Evolutionary conservation across 1,140 invertebrate genomes (phyloP).

Genomic region (Meloidogyne exigua): DNA sequence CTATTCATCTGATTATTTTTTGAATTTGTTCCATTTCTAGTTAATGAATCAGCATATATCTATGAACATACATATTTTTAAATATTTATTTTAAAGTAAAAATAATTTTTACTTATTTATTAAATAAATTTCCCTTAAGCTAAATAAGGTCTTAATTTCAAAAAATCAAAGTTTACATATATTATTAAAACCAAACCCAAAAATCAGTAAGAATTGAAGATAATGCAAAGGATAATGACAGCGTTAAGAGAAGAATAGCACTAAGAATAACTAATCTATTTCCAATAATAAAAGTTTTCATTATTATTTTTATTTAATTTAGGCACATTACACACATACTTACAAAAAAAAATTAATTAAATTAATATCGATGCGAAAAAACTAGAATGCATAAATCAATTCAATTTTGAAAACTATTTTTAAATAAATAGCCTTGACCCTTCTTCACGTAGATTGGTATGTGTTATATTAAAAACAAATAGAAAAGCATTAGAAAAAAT

Average conservation of each 20-base stretch:
- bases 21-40: conserved; percentile 35
- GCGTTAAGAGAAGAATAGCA: conserved; percentile 8
- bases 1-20: conserved; percentile 32
- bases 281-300: conserved; percentile 18
- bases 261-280: conserved; percentile 4
- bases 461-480: too few species aligned
- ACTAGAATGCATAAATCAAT: background rate
- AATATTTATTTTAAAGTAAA: too few species aligned
- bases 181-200: conserved; percentile 29
- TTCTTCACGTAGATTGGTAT: background rate
- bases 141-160: too few species aligned
- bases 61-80: background rate
- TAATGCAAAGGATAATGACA: conserved; percentile 27
- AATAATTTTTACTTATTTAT: too few species aligned
- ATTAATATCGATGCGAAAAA: background rate
- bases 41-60: conserved; percentile 22
- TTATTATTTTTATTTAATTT: background rate
- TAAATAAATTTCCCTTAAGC: too few species aligned
- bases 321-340: background rate
- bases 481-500: too few species aligned
- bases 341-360: background rate
- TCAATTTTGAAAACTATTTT: background rate
- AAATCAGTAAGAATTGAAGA: conserved; percentile 43
- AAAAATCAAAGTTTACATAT: too few species aligned
- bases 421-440: background rate